Evolutionary conservation across 2,888 invertebrate genomes (phyloP).

Genomic region (Scaptomyza reducta): DNA sequence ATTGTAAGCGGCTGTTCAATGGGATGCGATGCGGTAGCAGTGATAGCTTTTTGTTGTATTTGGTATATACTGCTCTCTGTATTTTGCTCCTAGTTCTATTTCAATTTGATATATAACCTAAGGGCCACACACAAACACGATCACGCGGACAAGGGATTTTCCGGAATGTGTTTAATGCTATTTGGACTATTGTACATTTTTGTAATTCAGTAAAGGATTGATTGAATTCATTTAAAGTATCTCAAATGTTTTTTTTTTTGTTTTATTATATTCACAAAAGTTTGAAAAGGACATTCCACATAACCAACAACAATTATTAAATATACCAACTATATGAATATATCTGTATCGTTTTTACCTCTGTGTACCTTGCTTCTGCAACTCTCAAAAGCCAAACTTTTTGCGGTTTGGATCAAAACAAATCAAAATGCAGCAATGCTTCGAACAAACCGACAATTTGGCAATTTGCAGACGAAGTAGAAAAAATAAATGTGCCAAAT

Average conservation of each 20-base stretch:
- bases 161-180: conserved; percentile 64
- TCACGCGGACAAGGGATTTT: conserved; percentile 24
- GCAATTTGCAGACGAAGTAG: conserved; percentile 25
- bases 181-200: conserved; percentile 32
- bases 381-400: neutral
- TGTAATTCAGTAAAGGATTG: conserved; percentile 4
- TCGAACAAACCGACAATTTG: conserved; percentile 42
- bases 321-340: too few species aligned
- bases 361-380: neutral
- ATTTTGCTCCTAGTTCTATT: conserved; percentile 22
- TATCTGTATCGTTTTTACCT: neutral
- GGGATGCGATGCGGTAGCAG: conserved; percentile 35
- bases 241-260: neutral
- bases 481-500: conserved; percentile 23
- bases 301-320: too few species aligned
- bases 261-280: too few species aligned
- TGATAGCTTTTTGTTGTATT: conserved; percentile 59
- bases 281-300: too few species aligned
- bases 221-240: neutral
- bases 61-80: neutral
- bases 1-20: conserved; percentile 62
- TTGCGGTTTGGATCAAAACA: conserved; percentile 69
- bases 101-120: conserved; percentile 50
- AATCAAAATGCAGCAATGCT: conserved; percentile 36
- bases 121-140: conserved; percentile 64